Evolutionary conservation across 2,113 vertebrate genomes (phyloP), one percentile per base, ranked within the genome.

Genomic region (Rhinichthys klamathensis): DNA sequence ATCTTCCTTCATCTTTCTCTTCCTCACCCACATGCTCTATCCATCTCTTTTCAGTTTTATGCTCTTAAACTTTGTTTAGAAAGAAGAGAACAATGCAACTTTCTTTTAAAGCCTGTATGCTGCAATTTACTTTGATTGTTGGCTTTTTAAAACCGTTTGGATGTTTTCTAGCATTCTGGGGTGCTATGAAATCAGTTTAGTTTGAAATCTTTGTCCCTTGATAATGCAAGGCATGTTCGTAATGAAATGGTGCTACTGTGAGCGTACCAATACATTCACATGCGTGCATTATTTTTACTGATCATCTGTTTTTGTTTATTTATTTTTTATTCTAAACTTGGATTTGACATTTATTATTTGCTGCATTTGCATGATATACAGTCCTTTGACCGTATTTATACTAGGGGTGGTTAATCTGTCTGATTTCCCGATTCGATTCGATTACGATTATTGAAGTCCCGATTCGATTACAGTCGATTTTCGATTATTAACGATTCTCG

Each of bases 41-140:
- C 56, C 30, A 32, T 86, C 65, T 70, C 10, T 44, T 73, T 74
- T 58, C 78, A 81, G 82, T 58, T 80, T 46, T 54, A 32, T 30
- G 30, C 30, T 72, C 61, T 16, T 63, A 63, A 67, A 63, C n/a
- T 67, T 81, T 46, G 79, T 81, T 30, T 51, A 32, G 79, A 81
- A 49, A 67, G 38, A 76, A 76, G 32, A 63, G 35, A 61, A 49
- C 41, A 81, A 80, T 63, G 77, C 0, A 0, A 30, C 58, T 80
- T 63, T 44, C n/a, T 18, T 61, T 65, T 27, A 46, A 27, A 65
- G 38, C n/a, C 38, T 21, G n/a, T 25, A 65, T 61, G 56, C 56
- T 44, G 21, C 77, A 61, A 38, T 44, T 80, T 61, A 44, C 56
- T 79, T 41, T 16, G 51, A 78, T 78, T 78, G 30, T 41, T 61